Base-by-base conservation (phyloP, 2,797 vertebrate genomes). In the Borostomias antarcticus region DNA sequence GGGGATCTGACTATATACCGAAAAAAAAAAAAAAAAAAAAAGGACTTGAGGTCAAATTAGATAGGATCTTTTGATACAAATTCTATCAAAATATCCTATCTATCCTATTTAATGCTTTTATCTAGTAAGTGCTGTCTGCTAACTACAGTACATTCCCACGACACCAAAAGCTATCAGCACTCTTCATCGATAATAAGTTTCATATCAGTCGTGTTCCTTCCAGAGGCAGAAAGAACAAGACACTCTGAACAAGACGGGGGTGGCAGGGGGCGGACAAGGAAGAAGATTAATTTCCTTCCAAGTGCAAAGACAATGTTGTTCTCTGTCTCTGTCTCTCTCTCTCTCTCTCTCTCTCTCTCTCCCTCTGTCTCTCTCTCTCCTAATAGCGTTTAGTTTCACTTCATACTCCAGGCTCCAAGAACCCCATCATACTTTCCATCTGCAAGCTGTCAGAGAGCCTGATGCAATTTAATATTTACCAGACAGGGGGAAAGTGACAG, bases 371-470 rank as follows among this genome's bases (percentile, higher is more conserved):
- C 40, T n/a, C 15, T 43, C 15, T 43, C 17, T 43, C 15, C n/a
- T 1, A 17, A 15, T 45, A 5, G 4, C 13, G 40, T 43, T 43
- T 17, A 43, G 15, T 17, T 13, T 17, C 8, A n/a, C 40, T 15
- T 7, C 19, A 0, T 70, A 66, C 71, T 67, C 50, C n/a, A n/a
- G n/a, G n/a, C n/a, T 72, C 60, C 66, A 64, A 67, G 64, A 69
- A 64, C 53, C 72, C 29, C 65, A 58, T 76, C 73, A 61, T 58
- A 64, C 23, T 67, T 74, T 78, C 69, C 70, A 80, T 78, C 63
- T 63, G 50, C 51, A 66, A 54, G 52, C 68, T 68, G 75, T 81
- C 58, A 58, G 32, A 64, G 30, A 62, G 70, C 3, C 43, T n/a
- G n/a, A n/a, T n/a, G 54, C 13, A 17, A 48, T 32, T 53, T 50